Base-by-base conservation (phyloP, 2,113 vertebrate species). In the Vimba vimba region DNA sequence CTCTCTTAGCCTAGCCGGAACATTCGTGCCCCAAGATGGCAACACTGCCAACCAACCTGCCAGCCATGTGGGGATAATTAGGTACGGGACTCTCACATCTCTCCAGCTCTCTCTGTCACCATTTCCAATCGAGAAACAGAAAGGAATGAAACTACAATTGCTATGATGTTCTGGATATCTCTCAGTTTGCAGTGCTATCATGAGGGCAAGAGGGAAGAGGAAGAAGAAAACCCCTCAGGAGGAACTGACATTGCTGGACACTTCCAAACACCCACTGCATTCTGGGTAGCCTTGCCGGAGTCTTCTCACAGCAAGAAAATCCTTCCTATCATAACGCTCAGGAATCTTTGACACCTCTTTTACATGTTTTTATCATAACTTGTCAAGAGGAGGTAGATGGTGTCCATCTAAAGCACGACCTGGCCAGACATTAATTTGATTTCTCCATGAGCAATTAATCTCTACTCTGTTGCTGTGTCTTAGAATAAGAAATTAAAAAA, bases 11-110 rank as follows among this genome's bases (percentile, higher is more conserved):
- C 96, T 94, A 96, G 94, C 94, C 94, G 94, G 95, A 86, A 86
- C 79, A 88, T 73, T 79, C 96, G 94, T 95, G 94, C 93, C 93
- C 93, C 95, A 94, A 93, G 93, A 85, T 95, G 95, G 95, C 68
- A 93, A 95, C 94, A 93, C 91, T 94, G 93, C 94, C 93, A 94
- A 90, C 93, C 95, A 83, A 83, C 55, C 74, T 85, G 73, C 62
- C 52, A 86, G 74, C 94, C 94, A 95, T 95, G 93, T 94, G 94
- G 94, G 96, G 94, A 94, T 96, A 96, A 96, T 96, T 96, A 96
- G 95, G 95, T 93, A 55, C 6, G 47, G 74, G 81, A 75, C 68
- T 55, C 69, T 84, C 81, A 84, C 59, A 76, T 59, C 62, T 85
- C 64, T 71, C 62, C 57, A 55, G 59, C 71, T 82, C 78, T 43